Base-by-base conservation (phyloP, 2,888 invertebrate genomes). In the Drosophila dives region DNA sequence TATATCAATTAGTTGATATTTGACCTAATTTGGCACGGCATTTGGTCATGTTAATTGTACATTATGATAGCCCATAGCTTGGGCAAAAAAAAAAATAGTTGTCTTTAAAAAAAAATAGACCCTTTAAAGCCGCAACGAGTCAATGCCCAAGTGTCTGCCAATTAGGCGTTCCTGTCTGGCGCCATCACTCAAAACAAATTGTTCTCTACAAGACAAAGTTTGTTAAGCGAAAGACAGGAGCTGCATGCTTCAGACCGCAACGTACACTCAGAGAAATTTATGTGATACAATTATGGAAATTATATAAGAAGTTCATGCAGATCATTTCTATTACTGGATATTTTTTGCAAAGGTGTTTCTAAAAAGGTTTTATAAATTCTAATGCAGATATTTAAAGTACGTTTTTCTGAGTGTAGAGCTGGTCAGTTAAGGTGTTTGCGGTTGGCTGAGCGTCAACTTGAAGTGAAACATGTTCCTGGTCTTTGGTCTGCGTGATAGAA, bases 1-100 rank as follows among this genome's bases (percentile, higher is more conserved):
- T 79, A 77, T 71, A 79, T 75, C 88, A 87, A 86, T 89, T 89
- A 86, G 85, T 60, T 49, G 70, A 63, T 63, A 65, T 67, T 72
- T 86, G 89, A 89, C 86, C 86, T n/a, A 86, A 82, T 86, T 87
- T 74, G 72, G 53, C 29, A 15, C 15, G 12, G 11, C 53, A 48
- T 49, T 29, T 40, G 15, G 23, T 15, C 48, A 48, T 64, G 72
- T 63, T 85, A 85, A 83, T 83, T 86, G 68, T 34, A 56, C 23
- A 38, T 72, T 71, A 65, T 75, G 63, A 64, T 62, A 68, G 38
- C 38, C 38, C 15, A 23, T 23, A 45, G 63, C 34, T 64, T 61
- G 38, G 38, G 17, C 20, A 50, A 56, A 36, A 32, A 7, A 53
- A 32, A 29, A 40, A 42, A 29, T 29, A 26, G 6, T 5, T 29